Conservation (phyloP, 2,888 invertebrate species). For the Brachyptera risi region DNA sequence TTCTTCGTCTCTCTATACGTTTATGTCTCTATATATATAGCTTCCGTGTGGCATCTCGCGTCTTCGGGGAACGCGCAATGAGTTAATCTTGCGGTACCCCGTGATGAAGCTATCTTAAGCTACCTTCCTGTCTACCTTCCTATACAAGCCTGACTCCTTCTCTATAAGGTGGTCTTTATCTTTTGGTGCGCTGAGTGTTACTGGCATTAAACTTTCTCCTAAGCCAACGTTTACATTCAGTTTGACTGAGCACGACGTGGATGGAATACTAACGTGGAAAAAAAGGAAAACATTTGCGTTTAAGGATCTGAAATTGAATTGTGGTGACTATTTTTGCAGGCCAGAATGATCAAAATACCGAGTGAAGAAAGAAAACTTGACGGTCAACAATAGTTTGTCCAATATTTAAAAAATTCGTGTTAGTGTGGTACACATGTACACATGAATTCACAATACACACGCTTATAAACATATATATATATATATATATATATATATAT, state of each 20-base stretch:
- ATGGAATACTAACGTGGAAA: no score
- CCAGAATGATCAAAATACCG: no score
- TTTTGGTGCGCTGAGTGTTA: neutral
- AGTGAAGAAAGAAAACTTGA: no score
- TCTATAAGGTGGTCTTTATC: neutral
- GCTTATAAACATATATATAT: no score
- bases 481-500: no score
- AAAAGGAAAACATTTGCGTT: no score
- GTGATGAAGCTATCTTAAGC: conserved; percentile 19
- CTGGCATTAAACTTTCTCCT: conserved; percentile 17
- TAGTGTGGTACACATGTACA: no score
- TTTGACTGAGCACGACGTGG: neutral
- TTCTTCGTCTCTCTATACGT: neutral
- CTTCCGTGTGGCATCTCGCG: neutral
- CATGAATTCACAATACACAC: no score
- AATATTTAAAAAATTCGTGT: no score
- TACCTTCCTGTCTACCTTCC: neutral
- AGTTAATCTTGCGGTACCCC: conserved; percentile 9
- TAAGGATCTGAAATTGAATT: no score
- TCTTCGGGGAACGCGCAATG: neutral
- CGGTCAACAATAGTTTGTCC: no score
- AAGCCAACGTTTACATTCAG: conserved; percentile 12
- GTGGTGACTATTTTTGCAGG: no score
- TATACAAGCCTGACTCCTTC: neutral
- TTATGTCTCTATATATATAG: neutral